Conservation (phyloP, 2,113 vertebrate species). For the Atrichornis clamosus region DNA sequence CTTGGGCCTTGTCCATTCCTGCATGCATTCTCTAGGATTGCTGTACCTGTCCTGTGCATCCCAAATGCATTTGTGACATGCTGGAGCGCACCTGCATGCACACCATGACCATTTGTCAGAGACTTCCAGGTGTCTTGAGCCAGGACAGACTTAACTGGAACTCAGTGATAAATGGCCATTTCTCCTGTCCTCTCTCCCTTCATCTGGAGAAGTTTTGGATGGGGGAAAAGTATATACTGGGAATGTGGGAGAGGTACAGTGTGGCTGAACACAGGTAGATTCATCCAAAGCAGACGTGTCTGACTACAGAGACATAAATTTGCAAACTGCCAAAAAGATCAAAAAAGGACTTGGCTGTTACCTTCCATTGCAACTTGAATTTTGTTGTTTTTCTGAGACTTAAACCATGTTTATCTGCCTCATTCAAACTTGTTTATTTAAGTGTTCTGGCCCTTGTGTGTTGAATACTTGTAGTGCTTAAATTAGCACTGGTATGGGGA, state of each 20-base stretch:
- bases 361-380: neutral
- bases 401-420: neutral
- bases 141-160: neutral
- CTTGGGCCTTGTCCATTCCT: neutral
- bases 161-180: neutral
- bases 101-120: neutral
- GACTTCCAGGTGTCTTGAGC: neutral
- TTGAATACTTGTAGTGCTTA: neutral
- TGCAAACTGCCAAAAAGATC: neutral
- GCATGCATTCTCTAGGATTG: neutral
- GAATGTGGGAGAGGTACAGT: neutral
- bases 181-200: neutral
- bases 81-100: neutral
- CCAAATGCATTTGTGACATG: neutral
- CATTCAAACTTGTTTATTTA: neutral
- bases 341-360: neutral
- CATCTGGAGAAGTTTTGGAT: neutral
- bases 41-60: neutral
- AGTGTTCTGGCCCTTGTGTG: neutral
- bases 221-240: neutral
- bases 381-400: neutral
- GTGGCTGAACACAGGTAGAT: neutral
- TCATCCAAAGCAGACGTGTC: neutral
- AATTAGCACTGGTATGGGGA: neutral
- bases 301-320: neutral